Percentiles rank a stretch among this genome's conserved stretches.
These are phyloP conservation scores for Sula dactylatra DNA, from an alignment of 2,113 vertebrate species.

Conservation along the genomic window DNA sequence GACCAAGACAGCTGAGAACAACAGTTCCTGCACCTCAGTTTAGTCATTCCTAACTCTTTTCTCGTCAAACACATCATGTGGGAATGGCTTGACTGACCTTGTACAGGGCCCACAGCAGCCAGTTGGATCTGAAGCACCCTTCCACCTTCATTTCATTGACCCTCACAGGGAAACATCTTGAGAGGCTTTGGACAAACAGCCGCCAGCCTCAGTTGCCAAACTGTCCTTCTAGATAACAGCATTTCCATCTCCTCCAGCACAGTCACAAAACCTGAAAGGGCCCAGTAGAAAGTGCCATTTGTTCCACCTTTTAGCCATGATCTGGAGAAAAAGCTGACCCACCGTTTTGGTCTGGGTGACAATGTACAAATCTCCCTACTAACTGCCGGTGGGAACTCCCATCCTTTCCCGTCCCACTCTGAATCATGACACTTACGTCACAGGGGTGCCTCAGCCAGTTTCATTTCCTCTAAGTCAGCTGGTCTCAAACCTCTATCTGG, in stretches of 20 bases:
- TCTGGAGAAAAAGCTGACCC: background rate
- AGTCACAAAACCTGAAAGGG: background rate
- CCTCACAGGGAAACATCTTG: background rate
- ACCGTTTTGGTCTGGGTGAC: background rate
- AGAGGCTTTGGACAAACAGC: background rate
- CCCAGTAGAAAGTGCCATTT: background rate
- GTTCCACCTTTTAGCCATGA: background rate
- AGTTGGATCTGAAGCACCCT: background rate
- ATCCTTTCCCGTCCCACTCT: background rate
- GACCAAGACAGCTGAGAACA: background rate
- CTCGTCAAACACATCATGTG: background rate
- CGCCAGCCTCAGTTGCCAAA: background rate
- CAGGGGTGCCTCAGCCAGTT: background rate
- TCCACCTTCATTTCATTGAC: background rate
- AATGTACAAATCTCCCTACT: background rate
- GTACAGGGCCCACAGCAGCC: background rate
- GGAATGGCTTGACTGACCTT: background rate
- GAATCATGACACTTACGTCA: background rate
- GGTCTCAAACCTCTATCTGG: background rate
- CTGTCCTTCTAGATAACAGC: background rate
- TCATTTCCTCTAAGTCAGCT: background rate
- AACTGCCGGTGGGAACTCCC: background rate
- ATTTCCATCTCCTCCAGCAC: background rate
- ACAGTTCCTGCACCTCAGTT: background rate
- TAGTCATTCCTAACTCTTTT: background rate